Evolutionary conservation across 2,113 vertebrate species (phyloP).

Genomic region (Picathartes gymnocephalus): DNA sequence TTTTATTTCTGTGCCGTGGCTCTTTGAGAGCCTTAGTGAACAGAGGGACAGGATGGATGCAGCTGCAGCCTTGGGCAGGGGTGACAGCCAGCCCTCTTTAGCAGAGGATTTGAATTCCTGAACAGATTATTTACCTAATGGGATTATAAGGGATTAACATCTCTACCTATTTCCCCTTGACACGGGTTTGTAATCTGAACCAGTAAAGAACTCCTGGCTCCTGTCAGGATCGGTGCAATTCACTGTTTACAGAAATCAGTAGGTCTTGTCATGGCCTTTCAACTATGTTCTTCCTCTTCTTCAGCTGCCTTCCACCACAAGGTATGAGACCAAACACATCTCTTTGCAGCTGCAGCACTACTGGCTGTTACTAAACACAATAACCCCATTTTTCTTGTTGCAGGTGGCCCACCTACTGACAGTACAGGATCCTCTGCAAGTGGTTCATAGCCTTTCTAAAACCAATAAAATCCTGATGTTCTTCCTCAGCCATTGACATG

Average conservation of each 20-base stretch:
- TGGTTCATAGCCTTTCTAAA: background rate
- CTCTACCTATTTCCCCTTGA: background rate
- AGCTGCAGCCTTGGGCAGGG: background rate
- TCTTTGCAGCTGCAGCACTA: background rate
- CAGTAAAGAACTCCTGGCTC: background rate
- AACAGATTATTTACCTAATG: background rate
- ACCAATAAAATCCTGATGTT: background rate
- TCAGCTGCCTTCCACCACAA: background rate
- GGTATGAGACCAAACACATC: background rate
- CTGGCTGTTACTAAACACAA: background rate
- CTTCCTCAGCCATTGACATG: background rate
- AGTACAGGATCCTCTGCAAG: background rate
- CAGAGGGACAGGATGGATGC: background rate
- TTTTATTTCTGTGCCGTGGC: background rate
- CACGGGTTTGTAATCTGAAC: background rate
- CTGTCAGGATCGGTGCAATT: background rate
- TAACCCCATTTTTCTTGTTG: background rate
- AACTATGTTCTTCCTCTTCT: background rate
- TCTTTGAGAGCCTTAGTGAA: background rate
- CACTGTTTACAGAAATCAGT: background rate
- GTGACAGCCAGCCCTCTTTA: background rate
- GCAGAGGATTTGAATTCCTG: background rate
- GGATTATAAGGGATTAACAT: background rate
- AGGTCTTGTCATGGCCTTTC: background rate
- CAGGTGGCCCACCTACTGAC: constrained; percentile 16